Base-by-base conservation (phyloP, 2,888 invertebrate genomes). In the Megalurothrips usitatus region DNA sequence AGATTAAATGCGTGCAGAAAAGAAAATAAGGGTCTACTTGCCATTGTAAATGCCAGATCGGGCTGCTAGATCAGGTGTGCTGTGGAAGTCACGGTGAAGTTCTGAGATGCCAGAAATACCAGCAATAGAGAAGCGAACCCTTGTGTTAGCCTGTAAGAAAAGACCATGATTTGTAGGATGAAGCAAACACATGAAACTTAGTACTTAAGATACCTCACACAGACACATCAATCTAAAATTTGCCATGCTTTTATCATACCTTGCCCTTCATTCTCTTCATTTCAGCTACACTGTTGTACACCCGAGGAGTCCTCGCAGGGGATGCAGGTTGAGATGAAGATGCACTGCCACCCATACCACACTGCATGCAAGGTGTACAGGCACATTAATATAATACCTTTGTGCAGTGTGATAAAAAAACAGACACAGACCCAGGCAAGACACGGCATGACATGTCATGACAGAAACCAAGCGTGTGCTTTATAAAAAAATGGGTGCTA, bases 211-310 rank as follows among this genome's bases (percentile, higher is more conserved):
- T 43, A 43, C 34, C 48, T 52, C 52, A 79, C 6, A 17, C 2
- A 26, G 78, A 34, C 17, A 80, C 14, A 80, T 4, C 19, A n/a
- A 63, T 79, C 28, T 28, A 9, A 17, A 85, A 85, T 85, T 86
- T 85, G 86, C 86, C 86, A 84, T 83, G 81, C 85, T 84, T 86
- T 88, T 87, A 34, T 34, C 79, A 83, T 86, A 92, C 92, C 90
- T 92, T 93, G 84, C 91, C 93, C 87, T 94, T 93, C 84, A 90
- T 91, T 81, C 97, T 91, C 87, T 97, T 97, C 97, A 97, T 97
- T 87, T 97, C 97, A 0, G 97, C 95, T 78, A 97, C 97, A 86
- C 96, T 97, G 79, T 96, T 95, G 88, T 97, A 97, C 68, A 96
- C 96, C 82, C 93, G 88, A 3, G 90, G 89, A 0, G 89, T 87